Percentiles rank a stretch among this genome's conserved stretches.
Conservation (phyloP, 2,888 invertebrate species). For the Syrphus vitripennis region DNA sequence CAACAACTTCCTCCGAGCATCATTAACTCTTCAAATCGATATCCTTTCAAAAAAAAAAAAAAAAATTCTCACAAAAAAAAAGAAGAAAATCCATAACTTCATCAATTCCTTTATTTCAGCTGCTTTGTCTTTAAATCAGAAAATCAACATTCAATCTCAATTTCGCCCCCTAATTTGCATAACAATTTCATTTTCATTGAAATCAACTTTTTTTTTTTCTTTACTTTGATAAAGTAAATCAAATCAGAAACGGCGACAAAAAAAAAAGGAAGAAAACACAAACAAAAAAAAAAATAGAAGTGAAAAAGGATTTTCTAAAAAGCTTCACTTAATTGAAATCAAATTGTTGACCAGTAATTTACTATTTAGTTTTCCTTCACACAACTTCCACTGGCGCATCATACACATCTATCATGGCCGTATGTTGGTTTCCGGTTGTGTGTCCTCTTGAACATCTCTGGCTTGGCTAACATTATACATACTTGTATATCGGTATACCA, state of each 20-base stretch:
- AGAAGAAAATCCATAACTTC: no score
- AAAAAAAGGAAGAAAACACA: not conserved
- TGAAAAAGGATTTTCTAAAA: slow-evolving; percentile 8
- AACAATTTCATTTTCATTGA: slow-evolving; percentile 43
- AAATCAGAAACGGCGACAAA: slow-evolving; percentile 26
- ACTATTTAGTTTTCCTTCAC: slow-evolving; percentile 8
- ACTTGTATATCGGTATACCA: not conserved
- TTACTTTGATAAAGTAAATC: slow-evolving; percentile 25
- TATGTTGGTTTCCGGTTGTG: slow-evolving; percentile 7
- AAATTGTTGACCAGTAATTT: slow-evolving; percentile 67
- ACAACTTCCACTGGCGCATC: not conserved
- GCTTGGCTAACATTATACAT: not conserved
- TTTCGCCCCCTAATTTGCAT: slow-evolving; percentile 30
- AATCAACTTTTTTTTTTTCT: no score
- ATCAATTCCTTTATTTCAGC: slow-evolving; percentile 19
- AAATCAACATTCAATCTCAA: slow-evolving; percentile 7
- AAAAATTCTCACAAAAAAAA: not conserved
- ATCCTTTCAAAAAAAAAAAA: slow-evolving; percentile 2
- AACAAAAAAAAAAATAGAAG: not conserved
- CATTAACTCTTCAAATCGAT: slow-evolving; percentile 24
- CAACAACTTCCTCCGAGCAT: not conserved
- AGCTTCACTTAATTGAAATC: slow-evolving; percentile 62
- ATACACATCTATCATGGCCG: not conserved
- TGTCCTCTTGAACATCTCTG: slow-evolving; percentile 21
- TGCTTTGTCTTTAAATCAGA: not conserved